Evolutionary conservation across 2,888 invertebrate species (phyloP).

Genomic region (Coenonympha arcania): DNA sequence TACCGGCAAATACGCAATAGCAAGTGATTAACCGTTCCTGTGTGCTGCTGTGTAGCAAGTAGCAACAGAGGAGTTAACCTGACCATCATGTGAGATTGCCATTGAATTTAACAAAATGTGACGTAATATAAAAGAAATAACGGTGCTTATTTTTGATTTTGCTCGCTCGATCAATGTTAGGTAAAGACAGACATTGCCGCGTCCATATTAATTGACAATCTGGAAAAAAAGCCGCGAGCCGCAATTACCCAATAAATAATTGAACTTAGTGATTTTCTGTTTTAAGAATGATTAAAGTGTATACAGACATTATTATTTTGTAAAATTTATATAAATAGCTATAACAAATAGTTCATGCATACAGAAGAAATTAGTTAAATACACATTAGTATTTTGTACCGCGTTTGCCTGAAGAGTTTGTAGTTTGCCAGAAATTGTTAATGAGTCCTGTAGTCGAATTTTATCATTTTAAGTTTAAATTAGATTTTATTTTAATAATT

Average conservation of each 20-base stretch:
- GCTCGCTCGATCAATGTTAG: neutral
- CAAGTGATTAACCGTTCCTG: no score
- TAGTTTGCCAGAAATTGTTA: neutral
- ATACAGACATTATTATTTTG: neutral
- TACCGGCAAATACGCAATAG: no score
- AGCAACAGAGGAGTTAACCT: no score
- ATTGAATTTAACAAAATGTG: no score
- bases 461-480: neutral
- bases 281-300: neutral
- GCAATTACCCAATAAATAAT: neutral
- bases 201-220: neutral
- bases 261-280: neutral
- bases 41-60: no score
- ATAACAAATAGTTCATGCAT: neutral
- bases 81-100: no score
- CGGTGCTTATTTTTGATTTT: constrained; percentile 9
- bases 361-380: neutral
- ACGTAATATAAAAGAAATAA: constrained; percentile 5
- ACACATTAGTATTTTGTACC: neutral
- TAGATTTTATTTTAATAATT: neutral
- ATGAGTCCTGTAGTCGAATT: neutral
- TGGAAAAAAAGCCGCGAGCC: neutral
- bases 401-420: neutral
- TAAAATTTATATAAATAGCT: neutral
- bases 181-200: neutral